These are phyloP conservation scores for Calyptomena viridis DNA, from an alignment of 2,113 vertebrate species.

Conservation along the genomic window DNA sequence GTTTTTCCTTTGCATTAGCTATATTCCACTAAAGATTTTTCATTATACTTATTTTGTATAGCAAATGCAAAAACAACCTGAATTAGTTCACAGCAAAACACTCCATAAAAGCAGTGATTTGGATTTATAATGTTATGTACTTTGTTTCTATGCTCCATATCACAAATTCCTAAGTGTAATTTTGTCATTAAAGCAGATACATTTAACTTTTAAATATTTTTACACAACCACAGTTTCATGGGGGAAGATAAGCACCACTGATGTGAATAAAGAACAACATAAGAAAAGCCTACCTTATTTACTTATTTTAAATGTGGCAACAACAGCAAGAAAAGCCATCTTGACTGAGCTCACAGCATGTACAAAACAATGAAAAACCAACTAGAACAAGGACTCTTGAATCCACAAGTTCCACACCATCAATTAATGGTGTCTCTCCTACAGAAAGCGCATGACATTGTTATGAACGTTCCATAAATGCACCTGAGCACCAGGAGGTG, in stretches of 20 bases:
- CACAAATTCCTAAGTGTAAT: not conserved
- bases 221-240: not conserved
- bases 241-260: not conserved
- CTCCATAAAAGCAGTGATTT: not conserved
- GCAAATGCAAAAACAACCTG: not conserved
- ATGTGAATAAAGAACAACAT: not conserved
- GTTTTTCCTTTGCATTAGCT: not conserved
- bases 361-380: not conserved
- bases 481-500: not conserved
- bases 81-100: not conserved
- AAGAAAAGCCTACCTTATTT: not conserved
- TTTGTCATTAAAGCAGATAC: not conserved
- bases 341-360: not conserved
- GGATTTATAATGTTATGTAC: not conserved
- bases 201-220: not conserved
- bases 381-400: not conserved
- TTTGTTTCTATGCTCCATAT: slow-evolving; percentile 1
- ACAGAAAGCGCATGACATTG: not conserved
- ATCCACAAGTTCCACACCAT: not conserved
- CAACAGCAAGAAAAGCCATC: not conserved
- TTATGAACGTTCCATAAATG: not conserved
- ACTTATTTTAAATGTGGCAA: not conserved
- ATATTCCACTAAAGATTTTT: not conserved
- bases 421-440: accelerated
- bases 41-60: not conserved